Evolutionary conservation across 2,113 vertebrate species (phyloP).

Genomic region (Zosterops japonicus): DNA sequence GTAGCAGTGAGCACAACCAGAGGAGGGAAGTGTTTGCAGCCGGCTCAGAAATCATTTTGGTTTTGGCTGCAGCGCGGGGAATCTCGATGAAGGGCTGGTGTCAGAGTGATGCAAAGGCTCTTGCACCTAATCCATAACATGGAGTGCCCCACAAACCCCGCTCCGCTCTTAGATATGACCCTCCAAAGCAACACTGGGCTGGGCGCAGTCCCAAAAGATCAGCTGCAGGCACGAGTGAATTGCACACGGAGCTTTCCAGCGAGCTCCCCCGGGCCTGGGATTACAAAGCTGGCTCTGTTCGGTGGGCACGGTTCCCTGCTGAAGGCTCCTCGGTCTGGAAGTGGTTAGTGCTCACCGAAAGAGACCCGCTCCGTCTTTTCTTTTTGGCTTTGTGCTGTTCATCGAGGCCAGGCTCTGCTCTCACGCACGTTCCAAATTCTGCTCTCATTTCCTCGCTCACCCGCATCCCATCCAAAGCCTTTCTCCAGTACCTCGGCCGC

Average conservation of each 20-base stretch:
- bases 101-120: accelerated
- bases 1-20: not conserved
- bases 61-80: not conserved
- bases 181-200: accelerated
- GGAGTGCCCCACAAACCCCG: accelerated
- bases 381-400: not conserved
- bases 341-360: not conserved
- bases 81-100: not conserved
- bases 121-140: not conserved
- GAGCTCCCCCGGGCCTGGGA: not conserved
- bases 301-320: not conserved
- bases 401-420: not conserved
- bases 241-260: accelerated
- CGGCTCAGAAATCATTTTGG: not conserved
- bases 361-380: not conserved
- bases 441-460: not conserved
- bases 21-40: not conserved
- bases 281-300: not conserved
- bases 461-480: not conserved
- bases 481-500: accelerated
- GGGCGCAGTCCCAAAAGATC: accelerated
- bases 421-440: accelerated
- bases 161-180: accelerated
- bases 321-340: not conserved
- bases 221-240: accelerated